Base-by-base conservation (phyloP, 2,797 vertebrate genomes). In the Danio kyathit region DNA sequence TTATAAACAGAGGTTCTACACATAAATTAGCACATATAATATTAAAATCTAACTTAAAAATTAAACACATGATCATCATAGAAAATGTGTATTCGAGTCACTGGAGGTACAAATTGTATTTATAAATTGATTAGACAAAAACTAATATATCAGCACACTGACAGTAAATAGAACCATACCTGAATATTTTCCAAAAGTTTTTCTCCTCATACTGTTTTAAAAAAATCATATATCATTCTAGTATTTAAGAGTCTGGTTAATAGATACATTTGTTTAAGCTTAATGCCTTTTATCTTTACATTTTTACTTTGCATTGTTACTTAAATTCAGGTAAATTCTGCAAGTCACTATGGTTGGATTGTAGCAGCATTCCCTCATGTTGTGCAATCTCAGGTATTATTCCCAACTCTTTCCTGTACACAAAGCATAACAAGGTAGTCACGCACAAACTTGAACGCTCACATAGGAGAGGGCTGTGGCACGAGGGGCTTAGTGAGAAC, bases 331-430 rank as follows among this genome's bases (percentile, higher is more conserved):
- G 29, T 29, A 29, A 29, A 54, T 65, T 64, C 7, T 64, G 38
- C 61, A 76, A 76, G n/a, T 65, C 74, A 76, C 17, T 8, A 21
- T 76, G 60, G 38, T 19, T 13, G 52, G 6, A 10, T 17, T 65
- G 40, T 38, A 57, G 11, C 16, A 19, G 6, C 11, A 72, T 56
- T 66, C 19, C 49, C 61, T 66, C 61, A 72, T 72, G 3, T 44
- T 14, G 7, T 19, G 10, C n/a, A 13, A 66, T 29, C 8, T 61
- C 8, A n/a, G 12, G n/a, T 6, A n/a, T 49, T 74, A 38, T 61
- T 46, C 12, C 52, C 54, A 74, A 43, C 14, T 49, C 6, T 17
- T 76, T 49, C 8, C n/a, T 44, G 14, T 43, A 52, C 60, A 7
- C 5, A 38, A 3, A 1, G 2, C 44, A 29, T 54, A 7, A 51